A percentile compares a stretch with the other conserved stretches of the same genome.
Evolutionary conservation across 2,113 vertebrate species (phyloP).

Genomic region (Podarcis raffonei): DNA sequence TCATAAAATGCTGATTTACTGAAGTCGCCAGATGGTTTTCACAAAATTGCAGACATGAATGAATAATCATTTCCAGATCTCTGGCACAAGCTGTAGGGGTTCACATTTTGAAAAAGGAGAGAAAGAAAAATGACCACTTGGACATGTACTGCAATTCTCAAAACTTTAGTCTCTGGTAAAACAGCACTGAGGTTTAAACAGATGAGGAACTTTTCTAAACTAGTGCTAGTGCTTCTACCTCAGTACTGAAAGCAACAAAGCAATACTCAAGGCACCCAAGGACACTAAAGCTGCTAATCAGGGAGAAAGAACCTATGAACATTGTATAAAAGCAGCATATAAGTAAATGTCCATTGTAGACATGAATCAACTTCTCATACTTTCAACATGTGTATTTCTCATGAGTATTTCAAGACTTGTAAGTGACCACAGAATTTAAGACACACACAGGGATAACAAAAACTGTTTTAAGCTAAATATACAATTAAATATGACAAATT

Average conservation of each 20-base stretch:
- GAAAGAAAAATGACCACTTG: not conserved
- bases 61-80: not conserved
- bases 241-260: not conserved
- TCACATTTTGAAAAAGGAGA: not conserved
- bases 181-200: not conserved
- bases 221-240: not conserved
- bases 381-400: not conserved
- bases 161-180: not conserved
- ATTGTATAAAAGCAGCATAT: not conserved
- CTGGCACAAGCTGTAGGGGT: not conserved
- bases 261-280: not conserved
- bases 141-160: not conserved
- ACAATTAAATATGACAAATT: not conserved
- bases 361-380: not conserved
- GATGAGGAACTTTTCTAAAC: not conserved
- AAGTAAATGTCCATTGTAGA: not conserved
- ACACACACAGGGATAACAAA: not conserved
- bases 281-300: not conserved
- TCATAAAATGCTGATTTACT: conserved; percentile 8
- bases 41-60: conserved; percentile 4
- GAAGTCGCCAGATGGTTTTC: conserved; percentile 28
- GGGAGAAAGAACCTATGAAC: not conserved
- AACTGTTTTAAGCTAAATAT: not conserved
- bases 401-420: no score
- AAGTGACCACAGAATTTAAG: not conserved